These are phyloP conservation scores for Gopherus evgoodei DNA, from an alignment of 2,113 vertebrate genomes.

Conservation along the genomic window DNA sequence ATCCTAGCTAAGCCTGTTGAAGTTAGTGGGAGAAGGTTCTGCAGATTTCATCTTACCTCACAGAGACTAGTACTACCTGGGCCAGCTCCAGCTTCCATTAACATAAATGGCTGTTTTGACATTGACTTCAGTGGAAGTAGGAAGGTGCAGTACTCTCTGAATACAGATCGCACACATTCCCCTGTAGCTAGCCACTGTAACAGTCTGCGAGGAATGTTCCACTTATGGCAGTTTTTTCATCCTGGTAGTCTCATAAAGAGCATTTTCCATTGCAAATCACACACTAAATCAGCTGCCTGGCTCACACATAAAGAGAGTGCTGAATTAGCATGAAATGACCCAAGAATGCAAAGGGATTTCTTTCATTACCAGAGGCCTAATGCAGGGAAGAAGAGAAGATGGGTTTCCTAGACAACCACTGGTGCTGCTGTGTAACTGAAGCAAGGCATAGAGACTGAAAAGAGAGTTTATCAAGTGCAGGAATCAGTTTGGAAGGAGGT, in stretches of 20 bases:
- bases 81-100: neutral
- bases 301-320: neutral
- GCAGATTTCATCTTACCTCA: neutral
- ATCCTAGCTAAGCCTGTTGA: fast-evolving
- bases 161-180: neutral
- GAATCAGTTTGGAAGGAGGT: neutral
- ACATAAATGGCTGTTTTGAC: neutral
- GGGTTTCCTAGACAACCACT: constrained; percentile 65
- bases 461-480: constrained; percentile 7
- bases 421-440: neutral
- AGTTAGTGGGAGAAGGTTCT: fast-evolving
- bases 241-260: neutral
- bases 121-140: neutral
- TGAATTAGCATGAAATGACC: constrained; percentile 50
- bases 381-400: constrained; percentile 20
- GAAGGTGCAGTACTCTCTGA: neutral
- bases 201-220: neutral
- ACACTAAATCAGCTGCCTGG: constrained; percentile 22
- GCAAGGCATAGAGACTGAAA: constrained; percentile 32
- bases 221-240: neutral
- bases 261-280: constrained; percentile 22
- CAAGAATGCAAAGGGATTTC: constrained; percentile 64
- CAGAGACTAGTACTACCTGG: neutral
- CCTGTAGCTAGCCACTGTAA: fast-evolving
- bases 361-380: neutral